These are phyloP conservation scores for Eretmocerus hayati DNA, from an alignment of 2,888 invertebrate genomes.

Conservation along the genomic window DNA sequence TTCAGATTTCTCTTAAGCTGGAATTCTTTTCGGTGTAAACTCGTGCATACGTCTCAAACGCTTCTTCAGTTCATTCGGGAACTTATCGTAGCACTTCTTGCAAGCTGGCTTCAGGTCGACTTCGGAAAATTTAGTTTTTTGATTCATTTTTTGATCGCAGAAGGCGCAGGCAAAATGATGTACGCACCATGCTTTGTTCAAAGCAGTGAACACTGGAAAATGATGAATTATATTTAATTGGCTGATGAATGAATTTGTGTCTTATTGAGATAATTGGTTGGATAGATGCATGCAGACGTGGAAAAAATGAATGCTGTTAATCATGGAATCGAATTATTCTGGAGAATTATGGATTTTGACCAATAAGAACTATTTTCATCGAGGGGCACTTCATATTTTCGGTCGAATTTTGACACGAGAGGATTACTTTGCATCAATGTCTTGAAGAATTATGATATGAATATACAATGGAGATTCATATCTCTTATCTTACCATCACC, in stretches of 20 bases:
- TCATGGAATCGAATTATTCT: too few species aligned
- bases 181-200: slow-evolving; percentile 99
- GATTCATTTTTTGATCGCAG: slow-evolving; percentile 92
- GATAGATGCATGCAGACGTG: too few species aligned
- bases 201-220: slow-evolving; percentile 83
- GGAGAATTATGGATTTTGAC: too few species aligned
- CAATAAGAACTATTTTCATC: too few species aligned
- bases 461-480: too few species aligned
- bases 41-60: slow-evolving; percentile 85
- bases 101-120: slow-evolving; percentile 97
- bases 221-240: too few species aligned
- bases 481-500: slow-evolving; percentile 85
- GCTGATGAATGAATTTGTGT: too few species aligned
- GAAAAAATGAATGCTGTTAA: too few species aligned
- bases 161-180: slow-evolving; percentile 97
- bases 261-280: too few species aligned
- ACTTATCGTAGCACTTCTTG: slow-evolving; percentile 95
- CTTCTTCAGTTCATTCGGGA: slow-evolving; percentile 88
- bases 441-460: not conserved
- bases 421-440: not conserved
- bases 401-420: not conserved
- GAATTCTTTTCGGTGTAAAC: slow-evolving; percentile 55
- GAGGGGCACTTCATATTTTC: too few species aligned
- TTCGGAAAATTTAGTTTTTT: slow-evolving; percentile 98
- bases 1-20: slow-evolving; percentile 1